These are phyloP conservation scores for Dicyrtomina minuta DNA, from an alignment of 2,888 invertebrate species.

Conservation along the genomic window DNA sequence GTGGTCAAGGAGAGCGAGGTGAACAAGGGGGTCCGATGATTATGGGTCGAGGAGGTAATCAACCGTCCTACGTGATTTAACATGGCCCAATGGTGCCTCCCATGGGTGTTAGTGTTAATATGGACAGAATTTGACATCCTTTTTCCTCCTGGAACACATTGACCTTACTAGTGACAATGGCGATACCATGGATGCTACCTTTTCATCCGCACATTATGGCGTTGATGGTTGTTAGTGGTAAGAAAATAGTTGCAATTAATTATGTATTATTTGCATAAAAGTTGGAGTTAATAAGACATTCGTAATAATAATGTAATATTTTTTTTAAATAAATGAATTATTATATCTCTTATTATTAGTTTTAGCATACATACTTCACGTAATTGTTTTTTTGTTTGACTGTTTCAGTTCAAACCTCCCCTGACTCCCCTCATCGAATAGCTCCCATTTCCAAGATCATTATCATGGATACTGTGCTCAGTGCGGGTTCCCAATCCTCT, in stretches of 20 bases:
- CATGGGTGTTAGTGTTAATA: not conserved
- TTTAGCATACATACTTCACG: no score
- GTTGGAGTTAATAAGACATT: no score
- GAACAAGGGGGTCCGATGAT: no score
- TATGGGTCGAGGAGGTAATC: not conserved
- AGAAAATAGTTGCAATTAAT: no score
- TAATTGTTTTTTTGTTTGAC: no score
- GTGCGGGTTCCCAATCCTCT: no score
- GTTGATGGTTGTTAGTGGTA: constrained; percentile 50
- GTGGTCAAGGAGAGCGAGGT: no score
- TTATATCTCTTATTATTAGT: no score
- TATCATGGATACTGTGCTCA: not conserved
- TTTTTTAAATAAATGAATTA: no score
- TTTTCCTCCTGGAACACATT: constrained; percentile 21
- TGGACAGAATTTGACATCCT: not conserved
- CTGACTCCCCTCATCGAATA: not conserved
- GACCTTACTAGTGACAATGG: constrained; percentile 42
- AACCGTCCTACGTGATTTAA: constrained; percentile 14
- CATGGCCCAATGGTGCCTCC: not conserved
- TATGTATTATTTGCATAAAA: no score
- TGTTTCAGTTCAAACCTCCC: no score
- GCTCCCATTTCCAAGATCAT: not conserved
- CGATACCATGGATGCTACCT: constrained; percentile 1
- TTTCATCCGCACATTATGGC: constrained; percentile 15
- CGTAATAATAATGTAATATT: no score